phyloP scores from a whole-genome alignment of 2,797 vertebrate species.

The Sebastes cheni region DNA sequence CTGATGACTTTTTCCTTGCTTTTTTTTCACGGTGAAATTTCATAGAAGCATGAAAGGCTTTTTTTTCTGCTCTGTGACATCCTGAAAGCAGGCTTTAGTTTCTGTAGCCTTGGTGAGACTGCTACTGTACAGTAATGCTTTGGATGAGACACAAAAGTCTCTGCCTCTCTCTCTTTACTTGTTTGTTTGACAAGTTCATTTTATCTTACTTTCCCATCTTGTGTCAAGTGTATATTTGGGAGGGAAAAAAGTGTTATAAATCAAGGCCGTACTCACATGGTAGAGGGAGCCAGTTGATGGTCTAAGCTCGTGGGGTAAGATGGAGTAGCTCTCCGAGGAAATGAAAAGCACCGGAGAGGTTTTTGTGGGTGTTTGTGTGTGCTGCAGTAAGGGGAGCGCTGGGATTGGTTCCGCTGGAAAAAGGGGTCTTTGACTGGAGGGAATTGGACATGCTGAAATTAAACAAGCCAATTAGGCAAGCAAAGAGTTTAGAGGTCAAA shows the following conservation, averaged over 20 bases:
- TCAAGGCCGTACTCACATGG: conserved; percentile 48
- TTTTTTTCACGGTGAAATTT: conserved; percentile 55
- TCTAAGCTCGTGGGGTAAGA: conserved; percentile 22
- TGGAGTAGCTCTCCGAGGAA: conserved; percentile 23
- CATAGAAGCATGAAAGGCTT: conserved; percentile 66
- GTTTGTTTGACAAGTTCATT: conserved; percentile 74
- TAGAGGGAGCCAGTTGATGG: conserved; percentile 11
- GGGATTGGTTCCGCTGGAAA: conserved; percentile 50
- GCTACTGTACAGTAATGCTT: conserved; percentile 53
- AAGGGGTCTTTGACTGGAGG: conserved; percentile 62
- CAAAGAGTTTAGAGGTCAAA: conserved; percentile 74
- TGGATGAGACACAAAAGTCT: conserved; percentile 64
- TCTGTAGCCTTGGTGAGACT: conserved; percentile 74
- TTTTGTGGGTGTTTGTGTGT: conserved; percentile 39
- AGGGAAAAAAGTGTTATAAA: conserved; percentile 28
- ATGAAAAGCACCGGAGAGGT: conserved; percentile 20
- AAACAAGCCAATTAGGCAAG: conserved; percentile 79
- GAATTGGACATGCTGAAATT: conserved; percentile 72
- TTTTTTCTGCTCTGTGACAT: conserved; percentile 58
- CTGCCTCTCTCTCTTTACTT: conserved; percentile 50
- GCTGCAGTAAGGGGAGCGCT: neutral
- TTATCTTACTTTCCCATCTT: conserved; percentile 61
- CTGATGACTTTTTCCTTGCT: conserved; percentile 56
- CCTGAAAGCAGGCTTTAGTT: conserved; percentile 74
- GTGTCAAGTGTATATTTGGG: conserved; percentile 62